Evolutionary conservation across 1,140 invertebrate species (phyloP), one percentile per base, ranked within the genome.

Genomic region (Leptopilina clavipes): DNA sequence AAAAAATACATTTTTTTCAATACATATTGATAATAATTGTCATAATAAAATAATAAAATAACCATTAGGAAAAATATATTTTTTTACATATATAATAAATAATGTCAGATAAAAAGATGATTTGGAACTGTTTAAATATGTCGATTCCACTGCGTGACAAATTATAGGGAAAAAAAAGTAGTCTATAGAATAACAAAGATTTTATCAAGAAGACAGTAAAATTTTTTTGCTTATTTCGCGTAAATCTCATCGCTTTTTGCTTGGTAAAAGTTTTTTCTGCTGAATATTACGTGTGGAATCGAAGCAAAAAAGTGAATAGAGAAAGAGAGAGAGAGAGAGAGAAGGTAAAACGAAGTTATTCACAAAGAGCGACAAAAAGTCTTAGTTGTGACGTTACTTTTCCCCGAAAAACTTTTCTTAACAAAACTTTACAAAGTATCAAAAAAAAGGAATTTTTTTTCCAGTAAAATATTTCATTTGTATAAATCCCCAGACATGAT

Each of bases 381-480:
- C 59, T 52, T 65, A 37, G 59, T 65, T 65, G 59, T 65, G 22
- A 12, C 25, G 59, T 19, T 71, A 19, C 44, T 48, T 54, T 73
- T 52, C 44, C 22, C 7, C 37, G 7, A 6, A 40, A 40, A 48
- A 48, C 22, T 73, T 52, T 45, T 73, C 45, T 54, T 48, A 48
- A 71, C 25, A 52, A 54, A 54, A 48, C 71, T 73, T 22, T 73
- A 73, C 71, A 73, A 73, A 73, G 43, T 73, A 73, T 52, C 71
- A 25, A 48, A 40, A 6, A 40, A 40, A 5, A 31, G 5, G 5
- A 44, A 17, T 65, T n/a, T 65, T 37, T 31, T 65, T 22, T 65
- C 25, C 31, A n/a, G 11, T n/a, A 3, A 22, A 31, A 3, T 8
- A 45, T 52, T 65, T 65, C 59, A 22, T 65, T 65, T 25, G 25